Evolutionary conservation across 1,140 invertebrate species (phyloP).

Genomic region (Cecropterus lyciades): DNA sequence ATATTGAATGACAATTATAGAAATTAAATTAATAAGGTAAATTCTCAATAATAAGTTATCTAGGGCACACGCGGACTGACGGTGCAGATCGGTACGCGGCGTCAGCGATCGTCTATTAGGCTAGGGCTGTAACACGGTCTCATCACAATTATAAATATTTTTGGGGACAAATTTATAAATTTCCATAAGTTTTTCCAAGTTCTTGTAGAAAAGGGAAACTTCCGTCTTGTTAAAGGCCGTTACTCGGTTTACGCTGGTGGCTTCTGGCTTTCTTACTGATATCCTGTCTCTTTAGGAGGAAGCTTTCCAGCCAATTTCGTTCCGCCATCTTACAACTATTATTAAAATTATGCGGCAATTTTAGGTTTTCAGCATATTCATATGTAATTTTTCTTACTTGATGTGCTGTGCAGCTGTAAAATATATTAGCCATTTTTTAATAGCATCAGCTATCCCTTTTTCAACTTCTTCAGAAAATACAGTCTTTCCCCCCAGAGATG

Average conservation of each 20-base stretch:
- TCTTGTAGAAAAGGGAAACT: constrained; percentile 45
- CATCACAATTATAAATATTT: constrained; percentile 43
- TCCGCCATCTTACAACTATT: constrained; percentile 20
- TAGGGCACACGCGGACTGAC: background rate
- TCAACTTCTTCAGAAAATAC: constrained; percentile 27
- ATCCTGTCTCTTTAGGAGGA: constrained; percentile 38
- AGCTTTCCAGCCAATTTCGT: constrained; percentile 34
- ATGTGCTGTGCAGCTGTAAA: constrained; percentile 50
- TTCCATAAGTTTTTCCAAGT: constrained; percentile 43
- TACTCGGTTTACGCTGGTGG: constrained; percentile 50
- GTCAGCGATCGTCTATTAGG: background rate
- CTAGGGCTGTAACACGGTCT: constrained; percentile 31
- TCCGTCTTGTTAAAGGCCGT: constrained; percentile 46
- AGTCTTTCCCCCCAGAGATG: constrained; percentile 25
- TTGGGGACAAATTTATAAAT: constrained; percentile 42
- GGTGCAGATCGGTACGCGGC: background rate
- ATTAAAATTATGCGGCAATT: constrained; percentile 51
- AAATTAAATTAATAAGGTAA: background rate
- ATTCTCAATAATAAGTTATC: background rate
- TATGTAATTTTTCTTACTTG: constrained; percentile 51
- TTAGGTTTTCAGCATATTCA: constrained; percentile 47
- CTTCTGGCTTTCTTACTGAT: constrained; percentile 49
- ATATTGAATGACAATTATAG: background rate
- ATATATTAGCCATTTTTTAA: constrained; percentile 44
- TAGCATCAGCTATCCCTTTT: constrained; percentile 24